A percentile compares a stretch with the other conserved stretches of the same genome.
Evolutionary conservation across 2,113 vertebrate species (phyloP).

Genomic region (Malurus elegans): DNA sequence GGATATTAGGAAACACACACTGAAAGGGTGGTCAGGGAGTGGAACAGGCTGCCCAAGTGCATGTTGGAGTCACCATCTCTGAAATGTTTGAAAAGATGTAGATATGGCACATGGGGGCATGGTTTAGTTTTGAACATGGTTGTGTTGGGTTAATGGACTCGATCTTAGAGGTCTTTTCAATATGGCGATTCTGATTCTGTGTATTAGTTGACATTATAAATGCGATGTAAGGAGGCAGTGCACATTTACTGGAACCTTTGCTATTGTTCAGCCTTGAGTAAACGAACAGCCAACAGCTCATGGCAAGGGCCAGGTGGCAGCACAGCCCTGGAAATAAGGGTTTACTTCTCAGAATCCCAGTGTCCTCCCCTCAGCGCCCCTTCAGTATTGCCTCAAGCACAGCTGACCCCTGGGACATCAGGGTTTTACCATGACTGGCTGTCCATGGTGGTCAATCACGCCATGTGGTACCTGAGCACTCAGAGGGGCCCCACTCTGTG

Average conservation of each 20-base stretch:
- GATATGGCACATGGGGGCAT: neutral
- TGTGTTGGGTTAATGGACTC: neutral
- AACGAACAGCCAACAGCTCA: accelerated
- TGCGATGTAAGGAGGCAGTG: accelerated
- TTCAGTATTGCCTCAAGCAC: too few species aligned
- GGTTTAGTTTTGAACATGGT: neutral
- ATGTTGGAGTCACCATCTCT: neutral
- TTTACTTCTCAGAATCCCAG: neutral
- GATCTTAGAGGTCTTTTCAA: neutral
- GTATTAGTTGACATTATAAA: neutral
- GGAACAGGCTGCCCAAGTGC: neutral
- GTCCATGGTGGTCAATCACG: neutral
- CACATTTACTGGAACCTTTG: neutral
- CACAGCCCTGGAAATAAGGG: neutral
- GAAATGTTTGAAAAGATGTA: neutral
- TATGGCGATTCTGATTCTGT: neutral
- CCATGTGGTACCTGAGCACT: accelerated
- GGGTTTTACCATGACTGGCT: neutral
- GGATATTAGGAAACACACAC: neutral
- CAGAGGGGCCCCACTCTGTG: neutral
- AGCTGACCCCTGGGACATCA: accelerated
- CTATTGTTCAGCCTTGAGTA: neutral
- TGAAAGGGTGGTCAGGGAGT: neutral
- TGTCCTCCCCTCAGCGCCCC: neutral
- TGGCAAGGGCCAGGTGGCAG: neutral